A percentile compares a stretch with the other conserved stretches of the same genome.
phyloP scores from a whole-genome alignment of 2,888 invertebrate genomes.

The Leptinotarsa juncta region DNA sequence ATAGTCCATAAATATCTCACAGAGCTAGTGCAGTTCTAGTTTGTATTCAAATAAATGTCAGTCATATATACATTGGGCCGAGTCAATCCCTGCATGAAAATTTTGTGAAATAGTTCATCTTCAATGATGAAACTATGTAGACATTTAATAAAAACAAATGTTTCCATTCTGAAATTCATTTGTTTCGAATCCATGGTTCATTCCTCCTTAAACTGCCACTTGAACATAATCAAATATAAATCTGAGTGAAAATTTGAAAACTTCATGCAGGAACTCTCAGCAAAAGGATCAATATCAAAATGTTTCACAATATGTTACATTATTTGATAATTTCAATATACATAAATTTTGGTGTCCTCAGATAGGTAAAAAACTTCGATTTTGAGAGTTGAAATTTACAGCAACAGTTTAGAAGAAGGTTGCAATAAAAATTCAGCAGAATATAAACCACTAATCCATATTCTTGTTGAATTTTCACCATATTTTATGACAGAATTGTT shows the following conservation, averaged over 20 bases:
- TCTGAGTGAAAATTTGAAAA: not conserved
- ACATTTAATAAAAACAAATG: too few species aligned
- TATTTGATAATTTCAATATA: not conserved
- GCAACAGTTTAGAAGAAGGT: too few species aligned
- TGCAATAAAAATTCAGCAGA: too few species aligned
- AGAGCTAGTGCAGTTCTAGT: slow-evolving; percentile 20
- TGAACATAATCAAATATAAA: too few species aligned
- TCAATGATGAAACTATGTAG: too few species aligned
- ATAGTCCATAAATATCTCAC: slow-evolving; percentile 28
- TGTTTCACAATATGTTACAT: slow-evolving; percentile 7
- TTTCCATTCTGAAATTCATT: not conserved
- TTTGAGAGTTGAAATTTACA: not conserved
- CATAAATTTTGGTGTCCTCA: too few species aligned
- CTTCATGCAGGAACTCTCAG: not conserved
- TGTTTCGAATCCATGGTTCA: not conserved
- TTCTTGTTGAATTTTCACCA: too few species aligned
- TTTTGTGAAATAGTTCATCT: not conserved
- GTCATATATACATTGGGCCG: slow-evolving; percentile 23
- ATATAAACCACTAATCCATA: too few species aligned
- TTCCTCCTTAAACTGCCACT: not conserved
- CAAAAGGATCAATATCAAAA: slow-evolving; percentile 3
- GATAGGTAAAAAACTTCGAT: not conserved
- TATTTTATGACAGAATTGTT: too few species aligned
- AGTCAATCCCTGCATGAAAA: not conserved
- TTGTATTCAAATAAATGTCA: slow-evolving; percentile 23